Evolutionary conservation across 2,797 vertebrate genomes (phyloP).

Genomic region (Poecile montanus): DNA sequence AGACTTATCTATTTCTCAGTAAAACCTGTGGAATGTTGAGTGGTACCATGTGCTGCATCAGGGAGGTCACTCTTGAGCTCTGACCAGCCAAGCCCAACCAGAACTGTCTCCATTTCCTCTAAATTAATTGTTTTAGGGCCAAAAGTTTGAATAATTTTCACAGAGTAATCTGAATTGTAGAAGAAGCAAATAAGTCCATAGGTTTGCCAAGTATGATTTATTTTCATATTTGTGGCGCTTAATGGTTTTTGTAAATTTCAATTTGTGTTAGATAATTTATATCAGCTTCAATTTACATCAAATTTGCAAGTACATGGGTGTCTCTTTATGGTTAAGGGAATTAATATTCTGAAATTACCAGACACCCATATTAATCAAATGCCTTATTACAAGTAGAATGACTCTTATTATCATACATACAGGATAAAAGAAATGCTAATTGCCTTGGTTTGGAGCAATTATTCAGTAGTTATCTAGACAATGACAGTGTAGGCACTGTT

Average conservation of each 20-base stretch:
- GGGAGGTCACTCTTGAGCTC: not conserved
- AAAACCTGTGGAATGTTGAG: not conserved
- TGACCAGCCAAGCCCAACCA: not conserved
- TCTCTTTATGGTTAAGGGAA: slow-evolving; percentile 52
- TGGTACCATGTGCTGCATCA: not conserved
- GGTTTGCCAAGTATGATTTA: slow-evolving; percentile 53
- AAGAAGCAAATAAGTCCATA: not conserved
- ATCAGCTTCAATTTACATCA: slow-evolving; percentile 69
- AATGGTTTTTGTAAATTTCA: slow-evolving; percentile 70
- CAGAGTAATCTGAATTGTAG: not conserved
- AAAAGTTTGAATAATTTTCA: not conserved
- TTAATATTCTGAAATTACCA: slow-evolving; percentile 65
- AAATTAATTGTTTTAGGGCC: not conserved
- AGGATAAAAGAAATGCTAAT: slow-evolving; percentile 63
- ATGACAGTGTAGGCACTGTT: not conserved
- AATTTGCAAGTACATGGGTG: slow-evolving; percentile 43
- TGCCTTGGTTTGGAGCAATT: slow-evolving; percentile 40
- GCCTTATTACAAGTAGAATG: slow-evolving; percentile 53
- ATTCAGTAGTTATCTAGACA: slow-evolving; percentile 46
- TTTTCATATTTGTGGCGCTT: slow-evolving; percentile 43
- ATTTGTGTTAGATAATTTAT: slow-evolving; percentile 66
- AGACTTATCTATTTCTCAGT: not conserved
- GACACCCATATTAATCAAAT: slow-evolving; percentile 56
- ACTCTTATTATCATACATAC: slow-evolving; percentile 39
- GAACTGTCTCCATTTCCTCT: not conserved